phyloP scores from a whole-genome alignment of 2,113 vertebrate genomes.

The Martes martes region DNA sequence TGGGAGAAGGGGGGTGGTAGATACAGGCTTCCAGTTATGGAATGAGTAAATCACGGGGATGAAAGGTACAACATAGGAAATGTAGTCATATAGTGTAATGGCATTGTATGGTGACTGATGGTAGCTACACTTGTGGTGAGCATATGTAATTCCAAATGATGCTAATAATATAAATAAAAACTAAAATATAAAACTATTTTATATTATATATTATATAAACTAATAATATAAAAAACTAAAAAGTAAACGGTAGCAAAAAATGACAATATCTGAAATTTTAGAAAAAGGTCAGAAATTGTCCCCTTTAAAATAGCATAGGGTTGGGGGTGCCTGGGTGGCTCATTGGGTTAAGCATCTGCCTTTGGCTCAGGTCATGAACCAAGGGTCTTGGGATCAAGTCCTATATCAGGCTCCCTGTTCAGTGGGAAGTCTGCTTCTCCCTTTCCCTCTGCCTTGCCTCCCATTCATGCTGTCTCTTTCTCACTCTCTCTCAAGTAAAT shows the following conservation, averaged over 20 bases:
- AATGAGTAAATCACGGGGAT: neutral
- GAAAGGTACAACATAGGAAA: neutral
- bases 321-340: no score
- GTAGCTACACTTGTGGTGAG: neutral
- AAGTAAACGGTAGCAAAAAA: neutral
- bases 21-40: neutral
- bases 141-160: neutral
- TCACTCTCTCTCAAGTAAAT: neutral
- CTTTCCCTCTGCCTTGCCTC: neutral
- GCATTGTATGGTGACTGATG: neutral
- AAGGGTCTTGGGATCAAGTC: no score
- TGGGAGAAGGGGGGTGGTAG: no score
- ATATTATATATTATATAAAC: no score
- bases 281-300: neutral
- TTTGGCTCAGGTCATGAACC: no score
- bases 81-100: neutral
- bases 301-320: neutral
- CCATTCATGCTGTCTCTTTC: neutral
- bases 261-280: neutral
- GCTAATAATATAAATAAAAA: neutral
- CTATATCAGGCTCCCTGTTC: no score
- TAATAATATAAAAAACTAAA: slow-evolving; percentile 4
- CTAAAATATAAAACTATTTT: neutral
- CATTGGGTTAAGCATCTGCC: no score
- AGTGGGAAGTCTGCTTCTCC: neutral